Percentiles rank a stretch among this genome's conserved stretches.
Evolutionary conservation across 2,888 invertebrate genomes (phyloP).

Genomic region (Iphiclides podalirius): DNA sequence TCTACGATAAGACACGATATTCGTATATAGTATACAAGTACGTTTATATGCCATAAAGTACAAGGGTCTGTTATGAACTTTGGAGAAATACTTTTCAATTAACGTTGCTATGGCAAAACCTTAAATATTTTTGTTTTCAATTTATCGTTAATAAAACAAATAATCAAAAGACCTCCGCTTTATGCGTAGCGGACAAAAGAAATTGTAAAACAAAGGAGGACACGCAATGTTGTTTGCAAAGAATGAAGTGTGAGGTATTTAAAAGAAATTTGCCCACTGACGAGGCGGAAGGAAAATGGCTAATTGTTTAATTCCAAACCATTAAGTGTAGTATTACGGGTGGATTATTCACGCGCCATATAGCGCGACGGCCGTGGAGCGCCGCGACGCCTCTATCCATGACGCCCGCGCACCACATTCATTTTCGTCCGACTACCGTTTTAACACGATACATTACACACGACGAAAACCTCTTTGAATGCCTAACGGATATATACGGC

Average conservation of each 20-base stretch:
- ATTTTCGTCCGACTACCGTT: slow-evolving; percentile 45
- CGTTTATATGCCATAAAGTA: neutral
- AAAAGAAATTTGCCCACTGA: slow-evolving; percentile 46
- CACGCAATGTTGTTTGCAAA: neutral
- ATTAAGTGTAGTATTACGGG: slow-evolving; percentile 75
- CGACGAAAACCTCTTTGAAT: slow-evolving; percentile 29
- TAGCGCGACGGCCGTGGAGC: slow-evolving; percentile 50
- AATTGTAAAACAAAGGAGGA: neutral
- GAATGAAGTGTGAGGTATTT: neutral
- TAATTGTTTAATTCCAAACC: slow-evolving; percentile 78
- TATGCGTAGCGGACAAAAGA: neutral
- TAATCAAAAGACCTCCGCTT: neutral
- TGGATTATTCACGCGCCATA: slow-evolving; percentile 78
- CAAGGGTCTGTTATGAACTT: neutral
- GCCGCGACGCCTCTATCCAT: slow-evolving; percentile 33
- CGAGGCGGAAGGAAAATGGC: slow-evolving; percentile 75
- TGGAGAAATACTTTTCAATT: too few species aligned
- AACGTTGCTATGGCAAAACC: too few species aligned
- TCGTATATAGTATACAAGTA: too few species aligned
- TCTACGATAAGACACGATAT: neutral
- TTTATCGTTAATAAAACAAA: too few species aligned
- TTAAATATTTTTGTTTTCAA: too few species aligned
- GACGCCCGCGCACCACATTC: slow-evolving; percentile 37
- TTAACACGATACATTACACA: slow-evolving; percentile 41
- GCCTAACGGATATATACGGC: slow-evolving; percentile 17